These are phyloP conservation scores for Machaerirhynchus nigripectus DNA, from an alignment of 2,113 vertebrate genomes.

Conservation along the genomic window DNA sequence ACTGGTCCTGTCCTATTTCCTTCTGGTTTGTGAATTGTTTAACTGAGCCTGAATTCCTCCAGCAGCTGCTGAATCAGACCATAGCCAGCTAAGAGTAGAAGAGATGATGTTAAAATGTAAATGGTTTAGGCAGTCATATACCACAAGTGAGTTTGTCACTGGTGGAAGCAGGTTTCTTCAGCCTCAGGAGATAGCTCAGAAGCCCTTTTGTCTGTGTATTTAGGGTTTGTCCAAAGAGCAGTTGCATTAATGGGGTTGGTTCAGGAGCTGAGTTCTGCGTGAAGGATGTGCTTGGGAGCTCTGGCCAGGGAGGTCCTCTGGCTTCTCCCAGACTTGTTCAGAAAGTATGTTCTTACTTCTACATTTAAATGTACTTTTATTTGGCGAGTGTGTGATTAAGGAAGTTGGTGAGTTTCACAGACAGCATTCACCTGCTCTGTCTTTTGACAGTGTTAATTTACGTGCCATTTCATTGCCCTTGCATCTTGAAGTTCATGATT, in stretches of 20 bases:
- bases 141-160: background rate
- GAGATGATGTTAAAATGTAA: background rate
- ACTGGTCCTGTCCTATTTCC: background rate
- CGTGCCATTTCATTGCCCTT: background rate
- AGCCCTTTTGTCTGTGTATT: background rate
- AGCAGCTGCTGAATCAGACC: background rate
- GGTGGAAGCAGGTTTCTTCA: background rate
- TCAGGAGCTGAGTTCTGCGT: background rate
- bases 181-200: background rate
- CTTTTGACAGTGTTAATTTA: background rate
- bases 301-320: background rate
- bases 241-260: background rate
- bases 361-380: background rate
- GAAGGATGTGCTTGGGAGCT: background rate
- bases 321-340: background rate
- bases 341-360: background rate
- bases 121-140: background rate
- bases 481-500: background rate
- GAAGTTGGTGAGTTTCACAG: background rate
- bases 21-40: background rate
- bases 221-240: rapidly evolving
- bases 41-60: background rate
- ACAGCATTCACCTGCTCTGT: background rate
- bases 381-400: background rate
- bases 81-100: background rate